Evolutionary conservation across 2,797 vertebrate genomes (phyloP).

Genomic region (Aldrovandia affinis): DNA sequence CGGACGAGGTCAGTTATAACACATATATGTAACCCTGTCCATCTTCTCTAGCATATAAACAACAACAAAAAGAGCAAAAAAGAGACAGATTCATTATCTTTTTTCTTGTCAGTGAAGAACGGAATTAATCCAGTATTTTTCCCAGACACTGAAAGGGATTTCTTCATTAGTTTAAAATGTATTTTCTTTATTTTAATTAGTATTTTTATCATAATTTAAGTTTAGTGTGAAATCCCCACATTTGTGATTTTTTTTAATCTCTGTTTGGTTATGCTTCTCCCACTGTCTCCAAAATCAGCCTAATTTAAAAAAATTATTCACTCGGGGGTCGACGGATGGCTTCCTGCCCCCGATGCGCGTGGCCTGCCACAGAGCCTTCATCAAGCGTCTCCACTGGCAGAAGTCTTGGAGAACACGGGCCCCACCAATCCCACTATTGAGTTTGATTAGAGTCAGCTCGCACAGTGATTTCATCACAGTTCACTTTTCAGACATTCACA

Average conservation of each 20-base stretch:
- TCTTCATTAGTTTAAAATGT: no score
- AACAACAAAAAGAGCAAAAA: no score
- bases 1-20: no score
- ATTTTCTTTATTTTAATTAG: no score
- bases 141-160: neutral
- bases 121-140: neutral
- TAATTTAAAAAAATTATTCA: neutral
- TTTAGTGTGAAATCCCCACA: neutral
- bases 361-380: neutral
- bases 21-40: no score
- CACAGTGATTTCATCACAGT: neutral
- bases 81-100: no score
- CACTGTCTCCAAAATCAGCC: neutral
- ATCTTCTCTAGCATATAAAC: no score
- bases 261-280: neutral
- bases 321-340: neutral
- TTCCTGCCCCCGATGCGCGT: neutral
- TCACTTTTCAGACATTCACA: no score
- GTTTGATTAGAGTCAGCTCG: neutral
- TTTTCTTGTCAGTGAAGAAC: no score
- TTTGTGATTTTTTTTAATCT: neutral
- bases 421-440: neutral
- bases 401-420: neutral
- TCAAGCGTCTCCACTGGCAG: neutral
- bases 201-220: neutral